Conservation (phyloP, 2,888 invertebrate species). For the Megamerina dolium region DNA sequence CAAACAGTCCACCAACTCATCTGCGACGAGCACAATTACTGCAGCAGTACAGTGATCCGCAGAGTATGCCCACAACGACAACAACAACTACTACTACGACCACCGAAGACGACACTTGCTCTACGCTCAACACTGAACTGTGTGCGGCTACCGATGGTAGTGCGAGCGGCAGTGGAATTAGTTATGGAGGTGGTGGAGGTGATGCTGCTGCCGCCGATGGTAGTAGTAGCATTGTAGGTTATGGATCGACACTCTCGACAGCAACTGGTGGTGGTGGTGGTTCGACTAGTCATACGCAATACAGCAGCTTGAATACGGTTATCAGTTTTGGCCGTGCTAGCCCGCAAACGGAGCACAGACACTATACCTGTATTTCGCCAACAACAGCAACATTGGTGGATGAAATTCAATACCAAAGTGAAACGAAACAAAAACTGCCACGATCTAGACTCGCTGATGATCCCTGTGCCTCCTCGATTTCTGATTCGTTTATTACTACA, state of each 20-base stretch:
- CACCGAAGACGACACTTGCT: conserved; percentile 45
- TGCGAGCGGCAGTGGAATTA: conserved; percentile 12
- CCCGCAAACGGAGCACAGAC: conserved; percentile 29
- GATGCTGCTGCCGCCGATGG: conserved; percentile 4
- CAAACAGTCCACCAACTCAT: conserved; percentile 31
- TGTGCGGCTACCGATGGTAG: conserved; percentile 19
- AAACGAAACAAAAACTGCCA: conserved; percentile 25
- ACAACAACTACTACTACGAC: conserved; percentile 37
- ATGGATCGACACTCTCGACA: no score
- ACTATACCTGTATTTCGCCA: conserved; percentile 13
- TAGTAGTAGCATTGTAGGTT: no score
- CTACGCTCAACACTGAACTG: conserved; percentile 45
- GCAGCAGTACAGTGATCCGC: conserved; percentile 45
- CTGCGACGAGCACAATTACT: conserved; percentile 38
- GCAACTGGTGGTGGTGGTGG: conserved; percentile 22
- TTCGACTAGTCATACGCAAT: conserved; percentile 34
- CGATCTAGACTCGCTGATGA: conserved; percentile 28
- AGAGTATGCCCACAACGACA: conserved; percentile 39
- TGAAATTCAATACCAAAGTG: conserved; percentile 12
- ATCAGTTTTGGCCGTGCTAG: conserved; percentile 34
- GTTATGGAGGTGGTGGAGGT: conserved; percentile 14
- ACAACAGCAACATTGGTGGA: conserved; percentile 7
- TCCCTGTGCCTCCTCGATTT: conserved; percentile 40
- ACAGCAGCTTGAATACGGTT: conserved; percentile 41
- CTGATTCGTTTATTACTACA: conserved; percentile 37